Base-by-base conservation (phyloP, 2,888 invertebrate species). In the Drosophila cognata region DNA sequence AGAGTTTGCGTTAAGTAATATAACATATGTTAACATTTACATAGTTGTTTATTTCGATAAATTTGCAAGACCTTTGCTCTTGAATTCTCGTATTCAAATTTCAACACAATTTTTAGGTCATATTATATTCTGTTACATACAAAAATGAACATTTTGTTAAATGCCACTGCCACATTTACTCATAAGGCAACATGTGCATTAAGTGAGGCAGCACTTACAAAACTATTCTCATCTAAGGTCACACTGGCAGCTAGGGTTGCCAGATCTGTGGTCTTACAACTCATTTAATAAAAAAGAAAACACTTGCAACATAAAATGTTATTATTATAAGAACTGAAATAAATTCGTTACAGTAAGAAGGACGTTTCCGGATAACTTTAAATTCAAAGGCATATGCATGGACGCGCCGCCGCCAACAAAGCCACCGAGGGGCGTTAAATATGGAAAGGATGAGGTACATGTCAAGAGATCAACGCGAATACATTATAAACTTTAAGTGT, bases 371-470 rank as follows among this genome's bases (percentile, higher is more conserved):
- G 61, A 64, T 55, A 58, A 56, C 35, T 65, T 75, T 43, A 43
- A 61, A 28, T 68, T 79, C 46, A 77, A 81, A 16, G 21, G 43
- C 56, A 61, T 74, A 57, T 77, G 63, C 81, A 95, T 95, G 95
- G 95, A 95, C 84, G 94, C 95, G 60, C 94, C 95, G 80, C 96
- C 97, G 77, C 93, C 97, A 59, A 95, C 96, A 33, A 97, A 97
- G 93, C 97, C 97, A 89, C 97, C 97, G 29, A 94, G 97, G 91
- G 97, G 97, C 71, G 96, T 97, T 55, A 97, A 97, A 94, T 96
- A 96, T 91, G 95, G 96, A 63, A 97, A 96, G 94, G 97, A 97
- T 95, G 97, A 97, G 92, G 97, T 97, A 94, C 11, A 67, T 51
- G 53, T 38, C 35, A 67, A 71, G 53, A 46, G n/a, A 35, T 31